These are phyloP conservation scores for Archaeoteleia sp. DNA, from an alignment of 2,888 invertebrate species.

Conservation along the genomic window DNA sequence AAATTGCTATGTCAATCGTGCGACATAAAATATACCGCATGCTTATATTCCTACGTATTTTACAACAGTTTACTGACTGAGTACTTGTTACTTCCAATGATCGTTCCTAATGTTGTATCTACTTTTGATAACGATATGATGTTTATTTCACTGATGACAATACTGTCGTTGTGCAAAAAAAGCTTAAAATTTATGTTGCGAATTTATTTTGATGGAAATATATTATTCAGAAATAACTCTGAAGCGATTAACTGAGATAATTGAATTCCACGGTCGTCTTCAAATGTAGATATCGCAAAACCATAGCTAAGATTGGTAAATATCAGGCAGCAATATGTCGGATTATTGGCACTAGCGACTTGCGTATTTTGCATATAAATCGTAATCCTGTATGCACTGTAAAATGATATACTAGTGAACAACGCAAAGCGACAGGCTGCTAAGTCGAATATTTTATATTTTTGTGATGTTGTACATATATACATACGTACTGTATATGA, in stretches of 20 bases:
- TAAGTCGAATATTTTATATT: conserved; percentile 61
- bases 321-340: conserved; percentile 10
- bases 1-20: conserved; percentile 28
- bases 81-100: conserved; percentile 23
- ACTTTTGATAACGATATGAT: conserved; percentile 1
- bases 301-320: conserved; percentile 10
- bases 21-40: conserved; percentile 20
- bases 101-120: conserved; percentile 31
- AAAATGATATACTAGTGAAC: conserved; percentile 44
- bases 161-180: too few relatives aligned
- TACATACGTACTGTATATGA: too few relatives aligned
- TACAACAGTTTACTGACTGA: conserved; percentile 21
- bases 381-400: conserved; percentile 32
- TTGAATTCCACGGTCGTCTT: not conserved
- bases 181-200: not conserved
- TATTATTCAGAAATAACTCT: not conserved
- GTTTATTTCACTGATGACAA: too few relatives aligned
- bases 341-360: conserved; percentile 6
- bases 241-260: too few relatives aligned
- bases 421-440: conserved; percentile 52
- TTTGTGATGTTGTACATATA: conserved; percentile 65
- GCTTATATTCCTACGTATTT: conserved; percentile 7
- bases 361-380: not conserved
- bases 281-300: conserved; percentile 7
- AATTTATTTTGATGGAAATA: not conserved